Conservation (phyloP, 1,140 invertebrate species). For the Linepithema humile region DNA sequence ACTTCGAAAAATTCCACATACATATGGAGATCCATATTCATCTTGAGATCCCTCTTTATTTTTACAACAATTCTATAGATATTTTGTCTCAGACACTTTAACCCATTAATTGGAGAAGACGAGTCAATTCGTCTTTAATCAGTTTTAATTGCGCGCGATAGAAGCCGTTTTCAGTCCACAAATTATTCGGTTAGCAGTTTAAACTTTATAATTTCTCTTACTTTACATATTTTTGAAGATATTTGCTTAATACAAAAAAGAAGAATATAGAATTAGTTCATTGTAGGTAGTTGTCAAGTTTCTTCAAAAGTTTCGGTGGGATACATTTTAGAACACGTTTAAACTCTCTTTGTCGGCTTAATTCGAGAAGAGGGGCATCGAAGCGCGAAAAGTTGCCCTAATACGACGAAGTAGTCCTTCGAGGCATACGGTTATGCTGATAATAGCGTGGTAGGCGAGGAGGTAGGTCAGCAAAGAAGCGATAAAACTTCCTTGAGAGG, state of each 20-base stretch:
- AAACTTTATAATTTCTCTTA: no score
- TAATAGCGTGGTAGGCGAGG: slow-evolving; percentile 65
- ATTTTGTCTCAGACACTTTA: no score
- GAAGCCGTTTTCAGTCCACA: no score
- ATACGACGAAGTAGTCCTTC: slow-evolving; percentile 61
- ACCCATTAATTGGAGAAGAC: no score
- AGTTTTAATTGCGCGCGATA: no score
- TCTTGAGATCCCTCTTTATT: no score
- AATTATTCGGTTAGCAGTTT: no score
- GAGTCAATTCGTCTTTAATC: no score
- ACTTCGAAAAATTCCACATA: no score
- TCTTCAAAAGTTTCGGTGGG: background rate
- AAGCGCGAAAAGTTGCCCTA: slow-evolving; percentile 65
- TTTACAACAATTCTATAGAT: no score
- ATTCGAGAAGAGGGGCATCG: slow-evolving; percentile 29
- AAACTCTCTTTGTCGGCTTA: slow-evolving; percentile 28
- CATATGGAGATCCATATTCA: no score
- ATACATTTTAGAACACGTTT: slow-evolving; percentile 3
- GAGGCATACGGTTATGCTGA: slow-evolving; percentile 64
- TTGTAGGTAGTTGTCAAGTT: background rate
- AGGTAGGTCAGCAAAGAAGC: slow-evolving; percentile 74
- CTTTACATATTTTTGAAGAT: no score
- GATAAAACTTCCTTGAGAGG: slow-evolving; percentile 77
- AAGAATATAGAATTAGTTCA: background rate
- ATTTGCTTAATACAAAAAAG: background rate